These are phyloP conservation scores for Hirudo medicinalis DNA, from an alignment of 1,140 invertebrate species.

Conservation along the genomic window DNA sequence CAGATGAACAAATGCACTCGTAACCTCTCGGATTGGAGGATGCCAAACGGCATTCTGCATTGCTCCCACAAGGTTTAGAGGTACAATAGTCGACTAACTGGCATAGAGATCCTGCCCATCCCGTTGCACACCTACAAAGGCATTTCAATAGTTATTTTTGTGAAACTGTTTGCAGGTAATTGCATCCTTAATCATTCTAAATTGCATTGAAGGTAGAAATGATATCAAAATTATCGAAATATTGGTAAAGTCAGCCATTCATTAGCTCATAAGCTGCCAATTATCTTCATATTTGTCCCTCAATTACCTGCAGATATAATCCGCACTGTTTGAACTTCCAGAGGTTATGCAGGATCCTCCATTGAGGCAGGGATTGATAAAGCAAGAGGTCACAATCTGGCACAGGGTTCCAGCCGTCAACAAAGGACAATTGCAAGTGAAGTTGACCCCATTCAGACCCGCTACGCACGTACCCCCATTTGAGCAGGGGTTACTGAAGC, in stretches of 20 bases:
- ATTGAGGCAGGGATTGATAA: constrained; percentile 26
- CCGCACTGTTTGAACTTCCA: constrained; percentile 12
- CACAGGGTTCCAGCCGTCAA: constrained; percentile 27
- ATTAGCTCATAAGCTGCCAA: too few species aligned
- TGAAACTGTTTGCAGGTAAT: neutral
- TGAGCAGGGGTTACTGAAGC: constrained; percentile 12
- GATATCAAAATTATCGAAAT: neutral
- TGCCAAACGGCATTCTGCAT: constrained; percentile 33
- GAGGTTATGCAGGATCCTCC: constrained; percentile 24
- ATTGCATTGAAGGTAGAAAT: constrained; percentile 3
- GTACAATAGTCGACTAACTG: constrained; percentile 1
- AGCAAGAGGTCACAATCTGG: constrained; percentile 25
- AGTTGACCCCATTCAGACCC: constrained; percentile 37
- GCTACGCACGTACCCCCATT: constrained; percentile 45
- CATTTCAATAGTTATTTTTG: too few species aligned
- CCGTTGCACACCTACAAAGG: constrained; percentile 13
- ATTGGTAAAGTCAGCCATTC: too few species aligned
- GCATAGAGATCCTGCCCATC: constrained; percentile 24
- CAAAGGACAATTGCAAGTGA: constrained; percentile 22
- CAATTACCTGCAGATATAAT: constrained; percentile 1
- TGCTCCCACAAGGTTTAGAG: constrained; percentile 22
- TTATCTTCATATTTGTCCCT: neutral
- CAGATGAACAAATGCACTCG: constrained; percentile 73
- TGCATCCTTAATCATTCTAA: too few species aligned
- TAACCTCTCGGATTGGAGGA: constrained; percentile 4